Evolutionary conservation across 2,113 vertebrate species (phyloP).

Genomic region (Helogale parvula): DNA sequence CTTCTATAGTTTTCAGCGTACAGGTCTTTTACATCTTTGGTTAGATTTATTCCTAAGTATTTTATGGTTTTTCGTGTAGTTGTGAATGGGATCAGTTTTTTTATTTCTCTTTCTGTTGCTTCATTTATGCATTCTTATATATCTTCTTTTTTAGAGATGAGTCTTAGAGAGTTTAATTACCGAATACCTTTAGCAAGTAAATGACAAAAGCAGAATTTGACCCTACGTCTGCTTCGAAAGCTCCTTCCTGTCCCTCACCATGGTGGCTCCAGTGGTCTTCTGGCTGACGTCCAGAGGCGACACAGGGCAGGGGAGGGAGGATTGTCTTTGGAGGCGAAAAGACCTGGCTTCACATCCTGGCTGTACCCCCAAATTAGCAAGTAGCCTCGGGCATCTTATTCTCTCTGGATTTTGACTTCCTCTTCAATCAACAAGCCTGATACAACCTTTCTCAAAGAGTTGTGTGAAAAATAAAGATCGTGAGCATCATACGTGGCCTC

Average conservation of each 20-base stretch:
- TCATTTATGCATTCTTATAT: too few species aligned
- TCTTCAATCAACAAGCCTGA: neutral
- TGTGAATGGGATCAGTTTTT: too few species aligned
- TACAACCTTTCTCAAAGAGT: neutral
- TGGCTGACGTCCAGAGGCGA: neutral
- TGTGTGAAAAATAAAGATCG: neutral
- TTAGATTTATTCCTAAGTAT: too few species aligned
- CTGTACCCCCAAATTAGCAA: neutral
- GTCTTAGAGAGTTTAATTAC: neutral
- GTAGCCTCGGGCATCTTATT: neutral
- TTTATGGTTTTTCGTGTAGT: too few species aligned
- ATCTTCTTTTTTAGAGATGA: neutral
- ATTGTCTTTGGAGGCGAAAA: neutral
- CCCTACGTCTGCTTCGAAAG: neutral
- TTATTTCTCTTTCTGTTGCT: too few species aligned
- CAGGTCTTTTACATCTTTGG: too few species aligned
- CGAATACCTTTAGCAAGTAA: neutral
- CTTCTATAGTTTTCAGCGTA: too few species aligned
- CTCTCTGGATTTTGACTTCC: constrained; percentile 16
- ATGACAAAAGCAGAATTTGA: constrained; percentile 31
- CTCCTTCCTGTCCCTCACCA: neutral
- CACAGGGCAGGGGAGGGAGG: neutral
- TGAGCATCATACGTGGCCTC: neutral
- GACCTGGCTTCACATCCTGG: neutral
- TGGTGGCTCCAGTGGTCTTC: neutral